phyloP scores from a whole-genome alignment of 30 jellyfish, hydroid and myxozoan genomes.

The Hydractinia symbiolongicarpus region DNA sequence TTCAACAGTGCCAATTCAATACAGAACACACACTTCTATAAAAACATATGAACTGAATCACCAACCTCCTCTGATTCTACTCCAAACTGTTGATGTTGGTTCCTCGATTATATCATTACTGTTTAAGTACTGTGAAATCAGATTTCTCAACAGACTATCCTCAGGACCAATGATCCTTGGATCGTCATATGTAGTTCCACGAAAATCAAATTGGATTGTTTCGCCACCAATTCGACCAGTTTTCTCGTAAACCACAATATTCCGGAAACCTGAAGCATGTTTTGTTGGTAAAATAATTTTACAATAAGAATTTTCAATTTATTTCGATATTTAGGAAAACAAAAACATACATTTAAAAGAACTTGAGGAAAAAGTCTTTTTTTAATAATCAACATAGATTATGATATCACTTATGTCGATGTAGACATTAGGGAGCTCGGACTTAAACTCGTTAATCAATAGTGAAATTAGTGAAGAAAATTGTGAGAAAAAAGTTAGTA shows the following conservation, averaged over 20 bases:
- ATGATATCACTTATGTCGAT: too few relatives aligned
- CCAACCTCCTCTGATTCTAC: not conserved
- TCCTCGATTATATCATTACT: not conserved
- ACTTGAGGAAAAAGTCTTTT: too few relatives aligned
- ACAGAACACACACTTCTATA: too few relatives aligned
- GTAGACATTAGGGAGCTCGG: too few relatives aligned
- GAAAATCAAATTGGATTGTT: not conserved
- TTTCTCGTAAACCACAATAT: not conserved
- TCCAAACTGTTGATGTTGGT: slow-evolving; percentile 2
- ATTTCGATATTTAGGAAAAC: not conserved
- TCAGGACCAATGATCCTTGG: not conserved
- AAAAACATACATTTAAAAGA: too few relatives aligned
- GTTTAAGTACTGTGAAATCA: not conserved
- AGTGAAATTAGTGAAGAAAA: too few relatives aligned
- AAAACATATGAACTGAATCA: too few relatives aligned
- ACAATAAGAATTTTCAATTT: not conserved
- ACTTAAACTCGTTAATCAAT: too few relatives aligned
- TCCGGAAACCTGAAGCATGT: not conserved
- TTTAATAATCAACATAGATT: too few relatives aligned
- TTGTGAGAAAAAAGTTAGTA: too few relatives aligned
- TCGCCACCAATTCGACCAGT: slow-evolving; percentile 21
- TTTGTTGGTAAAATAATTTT: not conserved
- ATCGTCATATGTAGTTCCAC: slow-evolving; percentile 8
- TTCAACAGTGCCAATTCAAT: too few relatives aligned
- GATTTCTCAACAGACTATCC: not conserved